Evolutionary conservation across 2,888 invertebrate species (phyloP).

Genomic region (Heteropelma amictum): DNA sequence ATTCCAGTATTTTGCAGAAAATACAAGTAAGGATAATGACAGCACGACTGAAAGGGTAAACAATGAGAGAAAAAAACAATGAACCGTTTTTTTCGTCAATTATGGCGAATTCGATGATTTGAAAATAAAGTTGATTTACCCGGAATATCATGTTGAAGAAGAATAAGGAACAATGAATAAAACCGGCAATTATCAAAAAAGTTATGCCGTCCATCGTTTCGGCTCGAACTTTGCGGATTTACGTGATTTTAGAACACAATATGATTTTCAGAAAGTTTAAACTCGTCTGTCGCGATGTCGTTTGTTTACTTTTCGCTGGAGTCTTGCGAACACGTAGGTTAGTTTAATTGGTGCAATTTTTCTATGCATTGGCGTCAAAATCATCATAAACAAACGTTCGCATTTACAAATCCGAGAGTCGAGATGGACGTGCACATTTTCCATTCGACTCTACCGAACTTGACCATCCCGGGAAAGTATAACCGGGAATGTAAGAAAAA

Average conservation of each 20-base stretch:
- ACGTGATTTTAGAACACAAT: not conserved
- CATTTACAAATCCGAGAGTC: too few species aligned
- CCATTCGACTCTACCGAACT: too few species aligned
- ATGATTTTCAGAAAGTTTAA: not conserved
- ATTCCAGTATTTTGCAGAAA: constrained; percentile 88
- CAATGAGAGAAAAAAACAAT: not conserved
- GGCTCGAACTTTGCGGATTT: constrained; percentile 14
- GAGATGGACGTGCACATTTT: too few species aligned
- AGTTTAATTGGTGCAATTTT: too few species aligned
- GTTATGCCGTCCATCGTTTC: constrained; percentile 83
- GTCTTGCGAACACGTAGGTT: too few species aligned
- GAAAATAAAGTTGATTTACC: too few species aligned
- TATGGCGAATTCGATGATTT: too few species aligned
- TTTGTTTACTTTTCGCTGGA: not conserved
- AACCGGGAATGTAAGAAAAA: too few species aligned
- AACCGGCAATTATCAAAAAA: constrained; percentile 81
- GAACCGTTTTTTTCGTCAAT: too few species aligned
- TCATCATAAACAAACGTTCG: too few species aligned
- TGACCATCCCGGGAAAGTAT: too few species aligned
- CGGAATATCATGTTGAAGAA: constrained; percentile 92
- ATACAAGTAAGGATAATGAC: constrained; percentile 89
- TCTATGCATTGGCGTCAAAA: too few species aligned
- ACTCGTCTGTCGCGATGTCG: not conserved
- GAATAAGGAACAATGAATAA: constrained; percentile 84
- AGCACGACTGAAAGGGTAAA: constrained; percentile 86